Evolutionary conservation across 2,113 vertebrate species (phyloP).

Genomic region (Okapia johnstoni): DNA sequence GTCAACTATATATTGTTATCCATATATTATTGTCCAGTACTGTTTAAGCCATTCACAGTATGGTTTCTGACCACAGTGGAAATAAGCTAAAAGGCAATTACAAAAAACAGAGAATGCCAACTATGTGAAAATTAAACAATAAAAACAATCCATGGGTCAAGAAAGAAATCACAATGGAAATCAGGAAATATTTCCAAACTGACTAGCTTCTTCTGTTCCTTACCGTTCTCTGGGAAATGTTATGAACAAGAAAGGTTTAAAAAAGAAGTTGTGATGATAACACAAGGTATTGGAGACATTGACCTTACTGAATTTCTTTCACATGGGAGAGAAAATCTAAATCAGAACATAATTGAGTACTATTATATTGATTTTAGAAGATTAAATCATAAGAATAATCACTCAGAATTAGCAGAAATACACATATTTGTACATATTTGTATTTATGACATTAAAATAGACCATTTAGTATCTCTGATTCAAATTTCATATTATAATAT

Average conservation of each 20-base stretch:
- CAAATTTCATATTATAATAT: not conserved
- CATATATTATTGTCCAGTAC: not conserved
- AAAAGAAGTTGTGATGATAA: not conserved
- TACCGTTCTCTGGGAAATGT: not conserved
- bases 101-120: not conserved
- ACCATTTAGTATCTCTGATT: not conserved
- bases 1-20: not conserved
- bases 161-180: not conserved
- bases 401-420: not conserved
- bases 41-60: not conserved
- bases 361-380: not conserved
- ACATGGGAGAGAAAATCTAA: not conserved
- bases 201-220: not conserved
- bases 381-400: not conserved
- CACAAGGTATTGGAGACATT: not conserved
- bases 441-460: not conserved
- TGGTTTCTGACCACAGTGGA: not conserved
- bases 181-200: not conserved
- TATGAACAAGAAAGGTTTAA: not conserved
- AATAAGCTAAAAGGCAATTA: not conserved
- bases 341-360: not conserved
- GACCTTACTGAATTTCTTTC: not conserved
- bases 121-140: constrained; percentile 8
- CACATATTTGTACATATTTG: not conserved
- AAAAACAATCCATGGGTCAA: not conserved